These are phyloP conservation scores for Drosophila rellima DNA, from an alignment of 2,888 invertebrate species.

Conservation along the genomic window DNA sequence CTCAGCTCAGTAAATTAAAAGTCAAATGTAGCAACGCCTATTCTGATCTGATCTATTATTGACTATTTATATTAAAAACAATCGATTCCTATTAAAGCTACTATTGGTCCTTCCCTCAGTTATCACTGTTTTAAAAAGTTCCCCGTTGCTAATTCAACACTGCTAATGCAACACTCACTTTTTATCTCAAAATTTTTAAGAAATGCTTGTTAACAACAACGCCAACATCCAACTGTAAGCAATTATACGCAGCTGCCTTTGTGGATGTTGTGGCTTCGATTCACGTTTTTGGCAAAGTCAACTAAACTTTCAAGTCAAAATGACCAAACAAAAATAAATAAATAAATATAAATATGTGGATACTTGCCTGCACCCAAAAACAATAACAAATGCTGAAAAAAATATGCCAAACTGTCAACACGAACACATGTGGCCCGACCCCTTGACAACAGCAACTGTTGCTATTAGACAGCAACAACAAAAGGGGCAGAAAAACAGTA, in stretches of 20 bases:
- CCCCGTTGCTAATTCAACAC: too few species aligned
- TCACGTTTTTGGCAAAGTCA: constrained; percentile 59
- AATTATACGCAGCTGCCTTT: constrained; percentile 55
- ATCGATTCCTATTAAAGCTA: too few species aligned
- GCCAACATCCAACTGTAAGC: constrained; percentile 25
- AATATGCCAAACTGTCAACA: constrained; percentile 70
- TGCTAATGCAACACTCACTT: constrained; percentile 20
- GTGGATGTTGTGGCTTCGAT: constrained; percentile 21
- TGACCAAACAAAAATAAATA: not conserved
- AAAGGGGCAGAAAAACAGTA: constrained; percentile 43
- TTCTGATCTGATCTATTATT: not conserved
- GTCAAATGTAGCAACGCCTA: constrained; percentile 5
- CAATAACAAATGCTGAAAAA: constrained; percentile 32
- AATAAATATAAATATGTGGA: constrained; percentile 15
- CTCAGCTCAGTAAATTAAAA: constrained; percentile 1
- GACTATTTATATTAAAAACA: too few species aligned
- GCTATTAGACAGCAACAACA: constrained; percentile 20
- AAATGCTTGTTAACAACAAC: constrained; percentile 40
- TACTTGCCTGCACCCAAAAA: constrained; percentile 48
- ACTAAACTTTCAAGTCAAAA: constrained; percentile 58
- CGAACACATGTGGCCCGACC: constrained; percentile 45
- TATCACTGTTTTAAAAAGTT: too few species aligned
- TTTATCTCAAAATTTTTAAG: constrained; percentile 21
- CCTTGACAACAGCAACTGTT: constrained; percentile 22
- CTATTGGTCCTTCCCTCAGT: too few species aligned